These are phyloP conservation scores for Thelaira solivaga DNA, from an alignment of 2,888 invertebrate species.

Conservation along the genomic window DNA sequence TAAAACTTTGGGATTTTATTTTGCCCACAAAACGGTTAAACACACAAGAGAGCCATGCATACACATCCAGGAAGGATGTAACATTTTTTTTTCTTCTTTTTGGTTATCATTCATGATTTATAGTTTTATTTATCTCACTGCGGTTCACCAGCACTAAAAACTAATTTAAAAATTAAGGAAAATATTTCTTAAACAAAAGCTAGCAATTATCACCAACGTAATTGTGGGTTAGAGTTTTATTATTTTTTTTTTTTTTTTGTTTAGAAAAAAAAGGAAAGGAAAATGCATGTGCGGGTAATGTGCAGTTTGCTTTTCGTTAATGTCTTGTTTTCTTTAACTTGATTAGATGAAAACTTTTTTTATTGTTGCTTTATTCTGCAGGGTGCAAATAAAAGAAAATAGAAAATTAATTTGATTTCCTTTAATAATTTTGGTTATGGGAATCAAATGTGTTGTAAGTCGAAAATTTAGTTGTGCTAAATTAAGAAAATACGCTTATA, in stretches of 20 bases:
- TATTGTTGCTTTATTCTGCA: conserved; percentile 1
- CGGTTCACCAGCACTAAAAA: conserved; percentile 20
- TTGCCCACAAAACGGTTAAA: conserved; percentile 15
- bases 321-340: conserved; percentile 15
- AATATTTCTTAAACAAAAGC: conserved; percentile 40
- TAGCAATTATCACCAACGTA: conserved; percentile 45
- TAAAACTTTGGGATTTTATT: conserved; percentile 22
- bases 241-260: too few relatives aligned
- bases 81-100: too few relatives aligned
- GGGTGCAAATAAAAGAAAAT: neutral
- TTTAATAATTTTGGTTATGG: too few relatives aligned
- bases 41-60: neutral
- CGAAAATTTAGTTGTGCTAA: too few relatives aligned
- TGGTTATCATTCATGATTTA: conserved; percentile 39
- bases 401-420: too few relatives aligned
- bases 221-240: conserved; percentile 29
- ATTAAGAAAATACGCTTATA: too few relatives aligned
- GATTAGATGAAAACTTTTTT: conserved; percentile 23
- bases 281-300: conserved; percentile 7
- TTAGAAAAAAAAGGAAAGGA: too few relatives aligned
- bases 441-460: too few relatives aligned
- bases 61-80: conserved; percentile 23
- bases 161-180: conserved; percentile 40
- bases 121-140: conserved; percentile 27
- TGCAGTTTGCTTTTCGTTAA: neutral